Percentiles rank a stretch among this genome's conserved stretches.
Conservation (phyloP, 2,113 vertebrate species). For the Bujurquina vittata region DNA sequence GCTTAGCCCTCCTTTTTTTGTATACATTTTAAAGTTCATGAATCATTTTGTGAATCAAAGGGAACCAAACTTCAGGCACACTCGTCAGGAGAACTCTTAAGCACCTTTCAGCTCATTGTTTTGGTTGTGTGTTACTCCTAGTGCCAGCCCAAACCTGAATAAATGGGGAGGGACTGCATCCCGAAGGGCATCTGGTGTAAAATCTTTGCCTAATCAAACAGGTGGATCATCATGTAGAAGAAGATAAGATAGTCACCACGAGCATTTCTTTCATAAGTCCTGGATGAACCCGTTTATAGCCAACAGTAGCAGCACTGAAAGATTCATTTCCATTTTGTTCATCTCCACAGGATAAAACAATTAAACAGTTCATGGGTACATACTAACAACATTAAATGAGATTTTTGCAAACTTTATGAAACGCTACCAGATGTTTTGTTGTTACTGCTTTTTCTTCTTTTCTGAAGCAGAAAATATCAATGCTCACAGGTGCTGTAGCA, state of each 20-base stretch:
- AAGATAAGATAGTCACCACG: neutral
- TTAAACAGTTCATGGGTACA: neutral
- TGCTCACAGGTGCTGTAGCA: neutral
- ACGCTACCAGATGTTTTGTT: neutral
- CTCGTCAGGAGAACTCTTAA: neutral
- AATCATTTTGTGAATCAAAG: neutral
- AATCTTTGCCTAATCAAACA: neutral
- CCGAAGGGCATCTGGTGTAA: neutral
- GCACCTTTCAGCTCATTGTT: neutral
- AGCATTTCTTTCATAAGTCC: neutral
- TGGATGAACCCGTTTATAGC: neutral
- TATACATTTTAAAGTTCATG: neutral
- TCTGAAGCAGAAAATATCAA: slow-evolving; percentile 3
- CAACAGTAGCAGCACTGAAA: neutral
- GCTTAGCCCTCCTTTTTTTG: neutral
- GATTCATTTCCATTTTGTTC: neutral
- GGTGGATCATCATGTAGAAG: neutral
- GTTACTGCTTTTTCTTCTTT: neutral
- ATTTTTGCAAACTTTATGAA: neutral
- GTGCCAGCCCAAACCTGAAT: too few relatives aligned
- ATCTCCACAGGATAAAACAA: neutral
- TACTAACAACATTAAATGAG: neutral
- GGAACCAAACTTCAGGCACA: neutral
- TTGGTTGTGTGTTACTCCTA: neutral
- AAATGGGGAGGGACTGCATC: too few relatives aligned